Conservation (phyloP, 2,888 invertebrate species). For the Drosophila stalkeri region DNA sequence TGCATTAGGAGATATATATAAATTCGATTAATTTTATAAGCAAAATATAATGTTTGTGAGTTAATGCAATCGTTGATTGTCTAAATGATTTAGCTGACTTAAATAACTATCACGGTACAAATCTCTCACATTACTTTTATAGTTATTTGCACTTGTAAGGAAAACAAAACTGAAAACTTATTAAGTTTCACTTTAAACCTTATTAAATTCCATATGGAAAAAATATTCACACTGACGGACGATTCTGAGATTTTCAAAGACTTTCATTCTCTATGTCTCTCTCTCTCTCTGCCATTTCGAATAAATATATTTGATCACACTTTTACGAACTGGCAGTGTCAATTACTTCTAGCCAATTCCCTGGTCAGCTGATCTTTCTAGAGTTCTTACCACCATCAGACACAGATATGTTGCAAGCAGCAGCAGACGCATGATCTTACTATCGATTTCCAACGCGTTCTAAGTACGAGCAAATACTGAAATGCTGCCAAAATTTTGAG, state of each 20-base stretch:
- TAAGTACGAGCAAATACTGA: constrained; percentile 63
- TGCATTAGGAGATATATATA: too few species aligned
- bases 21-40: too few species aligned
- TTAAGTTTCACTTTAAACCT: too few species aligned
- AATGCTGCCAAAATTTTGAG: constrained; percentile 47
- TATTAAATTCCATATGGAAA: too few species aligned
- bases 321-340: not conserved
- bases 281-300: not conserved
- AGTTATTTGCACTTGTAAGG: too few species aligned
- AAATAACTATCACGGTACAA: too few species aligned
- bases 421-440: constrained; percentile 41
- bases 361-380: not conserved
- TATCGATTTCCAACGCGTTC: constrained; percentile 45
- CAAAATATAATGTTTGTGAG: too few species aligned
- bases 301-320: not conserved
- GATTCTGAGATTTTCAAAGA: not conserved
- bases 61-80: too few species aligned
- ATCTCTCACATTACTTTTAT: too few species aligned
- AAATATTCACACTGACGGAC: not conserved
- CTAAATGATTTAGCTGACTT: not conserved
- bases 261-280: not conserved
- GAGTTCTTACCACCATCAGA: constrained; percentile 47
- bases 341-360: not conserved
- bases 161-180: too few species aligned
- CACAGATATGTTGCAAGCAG: constrained; percentile 33